Base-by-base conservation (phyloP, 2,113 vertebrate genomes). In the Corythoichthys intestinalis region DNA sequence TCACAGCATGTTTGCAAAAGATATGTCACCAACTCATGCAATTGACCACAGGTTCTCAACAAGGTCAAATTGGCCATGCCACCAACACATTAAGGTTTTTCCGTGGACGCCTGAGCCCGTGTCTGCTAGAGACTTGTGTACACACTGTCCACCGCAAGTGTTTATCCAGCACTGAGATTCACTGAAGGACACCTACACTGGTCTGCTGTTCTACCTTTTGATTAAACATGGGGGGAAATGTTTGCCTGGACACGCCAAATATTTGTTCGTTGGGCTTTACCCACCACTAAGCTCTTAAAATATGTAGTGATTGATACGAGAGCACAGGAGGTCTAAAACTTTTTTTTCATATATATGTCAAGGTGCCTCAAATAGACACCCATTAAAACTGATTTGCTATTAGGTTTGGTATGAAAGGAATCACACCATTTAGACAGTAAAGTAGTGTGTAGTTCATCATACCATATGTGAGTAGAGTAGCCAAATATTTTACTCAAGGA, bases 61-160 rank as follows among this genome's bases (percentile, higher is more conserved):
- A 66, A 81, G 83, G 82, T 88, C 82, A 88, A 90, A 91, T 86
- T 85, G 85, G 74, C 89, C 85, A 34, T 88, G 86, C 83, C 89
- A 89, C 86, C 89, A 14, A 71, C 76, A 75, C 83, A 84, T 87
- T 85, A 79, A 79, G 84, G 76, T 72, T 72, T 72, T 78, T 81
- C 81, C 56, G 59, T 72, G 86, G 85, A 87, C 39, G 75, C 75
- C 71, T 53, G 60, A 62, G 79, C 71, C 78, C 79, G 78, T 72
- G 80, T 80, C 80, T 70, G 66, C 82, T 67, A 73, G 75, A 78
- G 80, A 83, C 71, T 70, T 73, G 50, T 80, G 86, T 85, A 91
- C 91, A 92, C 85, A 91, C 76, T 61, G 73, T 48, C 73, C 73
- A 69, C 86, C 87, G 46, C 87, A 79, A 77, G 62, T 88, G 77